Evolutionary conservation across 2,888 invertebrate genomes (phyloP).

Genomic region (Andrena bicolor): DNA sequence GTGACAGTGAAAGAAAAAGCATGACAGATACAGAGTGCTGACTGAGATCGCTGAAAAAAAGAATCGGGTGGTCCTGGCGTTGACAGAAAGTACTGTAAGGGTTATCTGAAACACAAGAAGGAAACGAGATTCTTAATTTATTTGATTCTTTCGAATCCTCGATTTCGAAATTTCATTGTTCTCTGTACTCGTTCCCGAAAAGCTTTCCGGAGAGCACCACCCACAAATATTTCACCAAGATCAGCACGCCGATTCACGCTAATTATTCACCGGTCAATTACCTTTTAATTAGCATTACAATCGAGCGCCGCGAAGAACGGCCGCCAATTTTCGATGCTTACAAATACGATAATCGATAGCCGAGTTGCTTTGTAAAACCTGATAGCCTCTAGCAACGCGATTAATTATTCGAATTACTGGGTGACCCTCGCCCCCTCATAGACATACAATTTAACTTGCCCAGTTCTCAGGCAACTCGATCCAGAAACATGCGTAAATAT

Average conservation of each 20-base stretch:
- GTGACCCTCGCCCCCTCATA: background rate
- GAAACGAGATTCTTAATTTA: too few relatives aligned
- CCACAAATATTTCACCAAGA: background rate
- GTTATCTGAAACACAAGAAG: too few relatives aligned
- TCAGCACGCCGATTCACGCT: background rate
- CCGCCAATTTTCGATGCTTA: background rate
- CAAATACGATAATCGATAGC: slow-evolving; percentile 33
- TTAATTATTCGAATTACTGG: background rate
- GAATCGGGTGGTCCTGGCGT: too few relatives aligned
- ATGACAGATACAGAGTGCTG: too few relatives aligned
- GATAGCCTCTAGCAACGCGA: background rate
- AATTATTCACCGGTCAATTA: slow-evolving; percentile 30
- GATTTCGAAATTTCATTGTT: too few relatives aligned
- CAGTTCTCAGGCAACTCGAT: background rate
- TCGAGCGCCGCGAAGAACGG: background rate
- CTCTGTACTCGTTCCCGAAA: too few relatives aligned
- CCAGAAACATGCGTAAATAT: background rate
- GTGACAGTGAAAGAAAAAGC: too few relatives aligned
- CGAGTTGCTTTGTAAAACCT: slow-evolving; percentile 18
- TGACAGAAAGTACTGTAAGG: too few relatives aligned
- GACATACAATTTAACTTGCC: background rate
- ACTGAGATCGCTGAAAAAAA: too few relatives aligned
- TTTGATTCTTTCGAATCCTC: too few relatives aligned
- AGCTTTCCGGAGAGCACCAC: background rate
- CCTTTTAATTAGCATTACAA: slow-evolving; percentile 45